Base-by-base conservation (phyloP, 1,140 invertebrate species). In the Drosophila jambulina region DNA sequence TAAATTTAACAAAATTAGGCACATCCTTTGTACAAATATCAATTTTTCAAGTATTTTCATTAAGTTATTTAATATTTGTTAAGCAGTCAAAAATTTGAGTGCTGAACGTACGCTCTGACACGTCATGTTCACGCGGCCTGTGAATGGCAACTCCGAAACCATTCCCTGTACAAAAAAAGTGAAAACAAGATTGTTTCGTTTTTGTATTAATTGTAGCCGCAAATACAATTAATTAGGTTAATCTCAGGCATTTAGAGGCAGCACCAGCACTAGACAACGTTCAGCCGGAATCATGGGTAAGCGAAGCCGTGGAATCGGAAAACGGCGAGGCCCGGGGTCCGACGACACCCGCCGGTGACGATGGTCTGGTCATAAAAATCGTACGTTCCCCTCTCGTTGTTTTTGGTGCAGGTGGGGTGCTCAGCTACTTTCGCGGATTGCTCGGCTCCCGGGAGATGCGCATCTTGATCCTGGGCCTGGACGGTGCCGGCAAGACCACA, bases 401-500 rank as follows among this genome's bases (percentile, higher is more conserved):
- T 43, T 25, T 59, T 42, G 5, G 91, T 94, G 23, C 93, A 99
- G 98, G 98, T 94, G 98, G 98, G 91, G 94, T 99, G 90, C 95
- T 99, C 86, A 99, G 98, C 94, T 99, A 99, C 93, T 99, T 99
- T 94, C 96, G 97, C 91, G 97, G 96, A 88, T 94, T 99, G 74
- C 94, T 99, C 87, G 98, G 98, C 27, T 97, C 97, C 70, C 95
- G 98, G 80, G 99, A 99, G 95, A 98, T 99, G 96, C 95, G 99
- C 91, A 99, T 99, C 93, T 94, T 99, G 70, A 99, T 99, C 91
- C 94, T 99, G 40, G 99, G 99, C 13, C 94, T 99, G 62, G 99
- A 99, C 93, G 99, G 99, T 61, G 98, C 98, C 92, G 98, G 98
- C 75, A 99, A 99, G 95, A 99, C 99, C 10, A 99, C 99, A 57